These are phyloP conservation scores for Trachymyrmex septentrionalis DNA, from an alignment of 1,140 invertebrate species.

Conservation along the genomic window DNA sequence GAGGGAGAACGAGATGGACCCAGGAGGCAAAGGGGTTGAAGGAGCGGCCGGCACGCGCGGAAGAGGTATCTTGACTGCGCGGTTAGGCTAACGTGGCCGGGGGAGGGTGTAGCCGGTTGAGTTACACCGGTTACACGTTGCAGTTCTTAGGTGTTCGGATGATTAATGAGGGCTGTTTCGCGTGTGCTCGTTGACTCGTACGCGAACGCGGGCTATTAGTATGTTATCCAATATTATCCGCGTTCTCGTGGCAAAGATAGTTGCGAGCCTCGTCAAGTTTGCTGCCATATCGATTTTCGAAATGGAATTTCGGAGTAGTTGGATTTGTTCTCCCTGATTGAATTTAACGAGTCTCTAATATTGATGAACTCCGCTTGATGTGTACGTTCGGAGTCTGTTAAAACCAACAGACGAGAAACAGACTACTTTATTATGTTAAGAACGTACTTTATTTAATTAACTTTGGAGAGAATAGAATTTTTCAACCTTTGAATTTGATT, in stretches of 20 bases:
- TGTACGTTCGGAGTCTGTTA: neutral
- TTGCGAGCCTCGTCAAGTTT: conserved; percentile 21
- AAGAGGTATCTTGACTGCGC: conserved; percentile 49
- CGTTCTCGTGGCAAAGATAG: neutral
- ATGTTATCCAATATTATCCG: conserved; percentile 46
- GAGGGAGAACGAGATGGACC: conserved; percentile 34
- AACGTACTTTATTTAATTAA: neutral
- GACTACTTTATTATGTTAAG: neutral
- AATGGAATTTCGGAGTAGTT: conserved; percentile 38
- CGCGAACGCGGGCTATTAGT: conserved; percentile 25
- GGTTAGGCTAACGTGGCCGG: conserved; percentile 39
- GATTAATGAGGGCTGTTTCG: conserved; percentile 56
- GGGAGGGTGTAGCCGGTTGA: conserved; percentile 42
- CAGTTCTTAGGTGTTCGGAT: conserved; percentile 60
- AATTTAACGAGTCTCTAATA: conserved; percentile 30
- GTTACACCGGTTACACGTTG: conserved; percentile 63
- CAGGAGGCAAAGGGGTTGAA: conserved; percentile 1
- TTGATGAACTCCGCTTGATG: conserved; percentile 3
- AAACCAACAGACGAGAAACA: conserved; percentile 3
- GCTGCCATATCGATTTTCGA: conserved; percentile 42
- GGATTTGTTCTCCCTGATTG: conserved; percentile 35
- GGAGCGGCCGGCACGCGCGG: conserved; percentile 32
- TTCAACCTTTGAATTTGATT: conserved; percentile 14
- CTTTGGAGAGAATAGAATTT: neutral
- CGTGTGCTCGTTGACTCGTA: conserved; percentile 35